Percentiles rank a stretch among this genome's conserved stretches.
Conservation (phyloP, 2,888 invertebrate species). For the Halictus quadricinctus region DNA sequence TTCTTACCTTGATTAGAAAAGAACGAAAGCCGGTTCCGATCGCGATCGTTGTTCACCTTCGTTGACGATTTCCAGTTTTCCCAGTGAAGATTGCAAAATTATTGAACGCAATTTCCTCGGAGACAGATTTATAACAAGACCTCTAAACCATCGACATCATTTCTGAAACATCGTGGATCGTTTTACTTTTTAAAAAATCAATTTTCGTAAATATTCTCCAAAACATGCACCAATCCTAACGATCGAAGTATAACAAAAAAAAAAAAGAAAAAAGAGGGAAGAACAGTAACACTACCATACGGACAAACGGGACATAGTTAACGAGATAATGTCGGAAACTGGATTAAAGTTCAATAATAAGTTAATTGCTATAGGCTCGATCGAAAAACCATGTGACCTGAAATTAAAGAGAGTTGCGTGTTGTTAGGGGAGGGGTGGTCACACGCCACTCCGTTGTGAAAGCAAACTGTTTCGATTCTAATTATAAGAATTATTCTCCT, state of each 20-base stretch:
- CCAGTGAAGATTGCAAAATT: no score
- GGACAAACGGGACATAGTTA: slow-evolving; percentile 23
- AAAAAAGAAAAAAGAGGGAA: neutral
- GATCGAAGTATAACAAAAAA: slow-evolving; percentile 19
- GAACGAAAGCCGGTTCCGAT: slow-evolving; percentile 34
- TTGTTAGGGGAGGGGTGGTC: slow-evolving; percentile 26
- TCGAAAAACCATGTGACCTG: slow-evolving; percentile 64
- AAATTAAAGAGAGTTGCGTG: slow-evolving; percentile 54
- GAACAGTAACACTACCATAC: slow-evolving; percentile 8
- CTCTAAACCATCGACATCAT: neutral
- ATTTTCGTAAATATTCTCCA: neutral
- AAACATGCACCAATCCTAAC: neutral
- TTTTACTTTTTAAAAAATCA: neutral
- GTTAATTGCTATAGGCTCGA: slow-evolving; percentile 54
- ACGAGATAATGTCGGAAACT: neutral
- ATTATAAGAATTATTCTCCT: slow-evolving; percentile 13
- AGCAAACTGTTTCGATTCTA: slow-evolving; percentile 26
- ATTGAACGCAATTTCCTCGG: no score
- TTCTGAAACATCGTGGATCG: neutral
- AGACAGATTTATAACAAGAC: neutral
- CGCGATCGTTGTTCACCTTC: slow-evolving; percentile 28
- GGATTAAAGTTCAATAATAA: slow-evolving; percentile 30
- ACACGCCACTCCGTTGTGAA: slow-evolving; percentile 14
- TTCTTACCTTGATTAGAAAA: slow-evolving; percentile 52
- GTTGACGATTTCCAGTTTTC: slow-evolving; percentile 8